phyloP scores from a whole-genome alignment of 2,797 vertebrate species.

The Sciaenops ocellatus region DNA sequence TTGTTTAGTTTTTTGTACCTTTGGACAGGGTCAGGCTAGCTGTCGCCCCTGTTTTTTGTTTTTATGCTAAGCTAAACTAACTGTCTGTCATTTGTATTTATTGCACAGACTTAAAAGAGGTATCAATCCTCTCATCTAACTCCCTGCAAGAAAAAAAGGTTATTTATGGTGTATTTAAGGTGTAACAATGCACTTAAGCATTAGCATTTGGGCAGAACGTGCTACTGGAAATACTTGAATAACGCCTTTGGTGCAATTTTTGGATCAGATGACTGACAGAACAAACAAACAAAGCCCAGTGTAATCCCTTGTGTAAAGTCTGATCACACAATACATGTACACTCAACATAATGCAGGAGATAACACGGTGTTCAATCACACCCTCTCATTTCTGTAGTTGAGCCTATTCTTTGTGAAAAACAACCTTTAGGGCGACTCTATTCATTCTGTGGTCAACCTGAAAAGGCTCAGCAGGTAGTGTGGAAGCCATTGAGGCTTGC shows the following conservation, averaged over 20 bases:
- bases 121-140: neutral
- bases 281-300: neutral
- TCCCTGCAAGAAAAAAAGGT: neutral
- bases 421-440: constrained; percentile 13
- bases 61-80: neutral
- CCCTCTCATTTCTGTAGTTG: neutral
- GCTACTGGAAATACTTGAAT: neutral
- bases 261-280: neutral
- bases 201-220: neutral
- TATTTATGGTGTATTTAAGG: neutral
- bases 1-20: too few relatives aligned
- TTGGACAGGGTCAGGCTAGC: neutral
- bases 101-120: neutral
- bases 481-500: constrained; percentile 53
- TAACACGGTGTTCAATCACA: neutral
- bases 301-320: neutral
- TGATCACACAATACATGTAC: neutral
- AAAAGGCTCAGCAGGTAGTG: constrained; percentile 26
- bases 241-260: neutral
- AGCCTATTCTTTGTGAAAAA: constrained; percentile 7
- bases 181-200: neutral
- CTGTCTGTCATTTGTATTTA: neutral
- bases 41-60: neutral
- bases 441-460: constrained; percentile 20
- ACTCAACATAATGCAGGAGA: neutral